Base-by-base conservation (phyloP, 2,113 vertebrate species). In the Tamias sibiricus region DNA sequence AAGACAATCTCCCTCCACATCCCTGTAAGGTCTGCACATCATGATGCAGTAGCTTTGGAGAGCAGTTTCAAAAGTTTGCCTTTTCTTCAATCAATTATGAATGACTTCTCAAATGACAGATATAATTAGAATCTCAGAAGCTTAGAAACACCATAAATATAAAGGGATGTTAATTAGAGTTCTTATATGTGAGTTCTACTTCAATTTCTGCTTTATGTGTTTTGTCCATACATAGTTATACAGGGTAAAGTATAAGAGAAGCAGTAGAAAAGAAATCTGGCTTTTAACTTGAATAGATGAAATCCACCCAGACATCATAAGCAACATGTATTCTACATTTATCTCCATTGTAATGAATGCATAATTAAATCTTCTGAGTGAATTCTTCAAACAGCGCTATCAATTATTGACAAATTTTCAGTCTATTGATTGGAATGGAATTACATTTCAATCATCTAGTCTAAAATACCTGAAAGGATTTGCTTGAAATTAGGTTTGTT, bases 391-490 rank as follows among this genome's bases (percentile, higher is more conserved):
- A 68, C 10, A 87, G 68, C 17, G n/a, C 8, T 92, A 57, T 10
- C 2, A 83, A 5, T 66, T 89, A 57, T 71, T 96, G 81, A 11
- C 35, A 83, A 79, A 80, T 42, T 83, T 40, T 93, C 42, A 92
- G 44, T 68, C 17, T 79, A 44, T 54, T 4, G 80, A 11, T 13
- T 40, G 74, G 32, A 90, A 26, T 83, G 7, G 20, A 72, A 92
- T 74, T 66, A 66, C 40, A 20, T 72, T 85, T 69, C 30, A 95
- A 81, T 30, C 44, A 85, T 87, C 57, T 44, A 59, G 10, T 6
- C 4, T 42, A 3, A 77, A 59, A 54, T 54, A 54, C 8, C 42
- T 68, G 4, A 74, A 84, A 26, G 1, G 57, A 37, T 81, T 75
- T 79, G 2, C 5, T n/a, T 88, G 9, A 90, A 92, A 42, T 52